A percentile compares a stretch with the other conserved stretches of the same genome.
Conservation (phyloP, 2,797 vertebrate genomes). For the Rhinella marina region DNA sequence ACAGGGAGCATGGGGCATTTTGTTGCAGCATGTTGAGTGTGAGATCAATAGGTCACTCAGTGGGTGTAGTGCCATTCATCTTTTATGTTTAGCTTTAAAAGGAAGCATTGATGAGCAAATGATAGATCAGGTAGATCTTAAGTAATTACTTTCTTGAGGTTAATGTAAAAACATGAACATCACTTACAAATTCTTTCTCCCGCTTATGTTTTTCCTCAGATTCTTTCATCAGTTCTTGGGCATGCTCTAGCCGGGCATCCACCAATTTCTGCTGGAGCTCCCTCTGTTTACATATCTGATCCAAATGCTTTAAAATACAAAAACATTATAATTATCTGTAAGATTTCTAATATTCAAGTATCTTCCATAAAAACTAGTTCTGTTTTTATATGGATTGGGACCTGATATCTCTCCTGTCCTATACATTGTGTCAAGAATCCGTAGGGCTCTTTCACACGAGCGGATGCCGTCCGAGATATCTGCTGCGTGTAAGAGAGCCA, state of each 20-base stretch:
- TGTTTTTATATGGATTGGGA: not conserved
- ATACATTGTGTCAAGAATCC: too few species aligned
- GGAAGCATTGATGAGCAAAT: too few species aligned
- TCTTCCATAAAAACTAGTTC: not conserved
- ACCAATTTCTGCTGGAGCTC: constrained; percentile 93
- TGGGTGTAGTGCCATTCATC: too few species aligned
- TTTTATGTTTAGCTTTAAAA: too few species aligned
- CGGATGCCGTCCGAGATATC: too few species aligned
- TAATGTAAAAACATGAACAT: not conserved
- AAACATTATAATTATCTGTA: not conserved
- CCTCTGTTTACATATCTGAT: constrained; percentile 92
- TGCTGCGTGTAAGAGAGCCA: too few species aligned
- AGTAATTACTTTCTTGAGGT: not conserved
- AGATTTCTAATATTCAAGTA: not conserved
- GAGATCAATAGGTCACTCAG: too few species aligned
- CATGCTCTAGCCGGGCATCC: constrained; percentile 89
- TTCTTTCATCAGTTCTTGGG: constrained; percentile 85
- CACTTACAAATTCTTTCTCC: constrained; percentile 95
- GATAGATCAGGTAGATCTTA: not conserved
- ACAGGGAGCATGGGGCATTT: too few species aligned
- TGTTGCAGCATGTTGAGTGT: too few species aligned
- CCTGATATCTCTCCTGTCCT: not conserved
- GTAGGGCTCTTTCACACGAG: too few species aligned
- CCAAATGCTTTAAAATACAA: constrained; percentile 82
- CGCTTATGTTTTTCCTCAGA: constrained; percentile 85